phyloP scores from a whole-genome alignment of 2,888 invertebrate species.

The Azorinus chamasolen region DNA sequence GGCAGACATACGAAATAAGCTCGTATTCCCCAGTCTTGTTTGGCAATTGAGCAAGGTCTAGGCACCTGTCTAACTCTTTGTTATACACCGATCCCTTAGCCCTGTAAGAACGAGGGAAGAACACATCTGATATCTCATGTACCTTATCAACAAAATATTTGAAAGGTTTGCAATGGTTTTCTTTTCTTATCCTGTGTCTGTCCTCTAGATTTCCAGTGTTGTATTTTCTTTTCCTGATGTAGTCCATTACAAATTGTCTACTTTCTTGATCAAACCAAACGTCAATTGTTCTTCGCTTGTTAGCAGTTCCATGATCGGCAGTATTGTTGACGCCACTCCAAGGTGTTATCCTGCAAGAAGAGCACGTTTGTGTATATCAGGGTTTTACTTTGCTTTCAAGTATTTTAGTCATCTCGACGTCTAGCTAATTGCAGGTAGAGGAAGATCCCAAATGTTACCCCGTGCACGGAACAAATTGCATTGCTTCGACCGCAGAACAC shows the following conservation, averaged over 20 bases:
- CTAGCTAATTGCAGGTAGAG: too few species aligned
- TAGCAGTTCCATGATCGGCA: slow-evolving; percentile 23
- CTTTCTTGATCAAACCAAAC: slow-evolving; percentile 51
- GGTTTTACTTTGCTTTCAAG: too few species aligned
- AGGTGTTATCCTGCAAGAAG: slow-evolving; percentile 35
- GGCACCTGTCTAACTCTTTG: slow-evolving; percentile 16
- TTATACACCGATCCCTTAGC: slow-evolving; percentile 28
- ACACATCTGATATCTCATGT: slow-evolving; percentile 37
- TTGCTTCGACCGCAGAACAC: too few species aligned
- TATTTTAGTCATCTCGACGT: too few species aligned
- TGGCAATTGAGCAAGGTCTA: slow-evolving; percentile 25
- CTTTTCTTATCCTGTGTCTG: slow-evolving; percentile 26
- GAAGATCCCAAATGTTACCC: too few species aligned
- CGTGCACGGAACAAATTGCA: too few species aligned
- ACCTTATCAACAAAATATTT: slow-evolving; percentile 47
- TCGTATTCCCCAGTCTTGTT: slow-evolving; percentile 8
- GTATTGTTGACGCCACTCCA: slow-evolving; percentile 34
- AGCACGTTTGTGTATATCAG: too few species aligned
- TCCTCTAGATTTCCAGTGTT: slow-evolving; percentile 18
- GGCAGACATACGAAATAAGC: slow-evolving; percentile 27
- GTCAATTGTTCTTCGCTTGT: slow-evolving; percentile 30
- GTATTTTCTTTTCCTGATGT: slow-evolving; percentile 29
- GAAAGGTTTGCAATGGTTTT: slow-evolving; percentile 53
- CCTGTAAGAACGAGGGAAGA: slow-evolving; percentile 19
- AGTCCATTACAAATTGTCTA: slow-evolving; percentile 26